phyloP scores from a whole-genome alignment of 2,888 invertebrate genomes.

The Diaperis boleti region DNA sequence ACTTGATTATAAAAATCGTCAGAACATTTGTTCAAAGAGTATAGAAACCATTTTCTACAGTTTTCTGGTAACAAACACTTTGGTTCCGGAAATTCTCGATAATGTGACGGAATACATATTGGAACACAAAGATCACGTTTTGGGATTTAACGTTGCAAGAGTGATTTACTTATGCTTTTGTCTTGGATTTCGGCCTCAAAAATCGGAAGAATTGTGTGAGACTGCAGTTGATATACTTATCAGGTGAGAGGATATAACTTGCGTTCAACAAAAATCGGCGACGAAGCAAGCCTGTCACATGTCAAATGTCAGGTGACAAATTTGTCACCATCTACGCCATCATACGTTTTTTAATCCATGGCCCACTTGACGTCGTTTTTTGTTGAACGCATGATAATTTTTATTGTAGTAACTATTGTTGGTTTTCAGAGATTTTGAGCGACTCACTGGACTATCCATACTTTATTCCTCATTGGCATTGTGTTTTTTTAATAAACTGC shows the following conservation, averaged over 20 bases:
- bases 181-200: slow-evolving; percentile 68
- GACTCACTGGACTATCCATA: slow-evolving; percentile 68
- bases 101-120: slow-evolving; percentile 66
- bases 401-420: slow-evolving; percentile 4
- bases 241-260: slow-evolving; percentile 66
- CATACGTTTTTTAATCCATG: too few species aligned
- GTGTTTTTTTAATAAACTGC: slow-evolving; percentile 69
- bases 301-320: too few species aligned
- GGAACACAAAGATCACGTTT: slow-evolving; percentile 63
- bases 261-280: too few species aligned
- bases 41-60: slow-evolving; percentile 66
- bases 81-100: slow-evolving; percentile 67
- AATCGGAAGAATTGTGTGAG: slow-evolving; percentile 62
- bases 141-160: slow-evolving; percentile 69
- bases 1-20: slow-evolving; percentile 58
- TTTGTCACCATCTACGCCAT: too few species aligned
- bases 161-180: slow-evolving; percentile 67
- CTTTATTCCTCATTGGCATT: slow-evolving; percentile 70
- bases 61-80: slow-evolving; percentile 63
- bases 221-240: slow-evolving; percentile 64
- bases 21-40: slow-evolving; percentile 65
- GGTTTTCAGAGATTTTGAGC: slow-evolving; percentile 68
- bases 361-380: too few species aligned
- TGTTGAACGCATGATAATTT: too few species aligned
- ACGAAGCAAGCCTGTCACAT: too few species aligned